Base-by-base conservation (phyloP, 2,113 vertebrate genomes). In the Cyanocitta stelleri region DNA sequence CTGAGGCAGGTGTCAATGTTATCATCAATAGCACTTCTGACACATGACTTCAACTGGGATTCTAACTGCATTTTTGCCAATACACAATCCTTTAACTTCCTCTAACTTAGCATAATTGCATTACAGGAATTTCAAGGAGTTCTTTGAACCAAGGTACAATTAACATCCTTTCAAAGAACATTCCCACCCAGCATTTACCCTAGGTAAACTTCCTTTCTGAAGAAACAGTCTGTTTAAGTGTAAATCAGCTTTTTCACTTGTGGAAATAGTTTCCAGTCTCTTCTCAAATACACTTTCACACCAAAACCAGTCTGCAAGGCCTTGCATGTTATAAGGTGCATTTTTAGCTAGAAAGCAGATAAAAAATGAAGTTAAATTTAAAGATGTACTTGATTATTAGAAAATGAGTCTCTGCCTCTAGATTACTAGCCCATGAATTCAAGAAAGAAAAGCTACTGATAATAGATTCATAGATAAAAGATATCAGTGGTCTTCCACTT, bases 151-250 rank as follows among this genome's bases (percentile, higher is more conserved):
- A 72, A 96, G 90, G 66, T 69, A 88, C 91, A 95, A 94, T 96
- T 96, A 95, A 84, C 91, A 85, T 91, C 69, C 13, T 95, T 91
- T 96, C 93, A 97, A 97, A 94, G 94, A 72, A 43, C 87, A 74
- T 92, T 94, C 75, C 62, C 88, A 96, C 90, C 62, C 85, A 90
- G 63, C 3, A 72, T 93, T 95, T 95, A 94, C 78, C 35, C 76
- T 88, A 91, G 76, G 93, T 95, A 97, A 97, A 96, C 95, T 96
- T 97, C 97, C 97, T 93, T 90, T 92, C 62, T 87, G 58, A 95
- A 92, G 68, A 80, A 86, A 89, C 44, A 64, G 22, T 63, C 66
- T 88, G 79, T 97, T 94, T 89, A 80, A 95, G 93, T 96, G 94
- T 66, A 96, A 96, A 96, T 91, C 95, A 82, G 78, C 14, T 87